Conservation (phyloP, 2,797 vertebrate species). For the Tapera naevia region DNA sequence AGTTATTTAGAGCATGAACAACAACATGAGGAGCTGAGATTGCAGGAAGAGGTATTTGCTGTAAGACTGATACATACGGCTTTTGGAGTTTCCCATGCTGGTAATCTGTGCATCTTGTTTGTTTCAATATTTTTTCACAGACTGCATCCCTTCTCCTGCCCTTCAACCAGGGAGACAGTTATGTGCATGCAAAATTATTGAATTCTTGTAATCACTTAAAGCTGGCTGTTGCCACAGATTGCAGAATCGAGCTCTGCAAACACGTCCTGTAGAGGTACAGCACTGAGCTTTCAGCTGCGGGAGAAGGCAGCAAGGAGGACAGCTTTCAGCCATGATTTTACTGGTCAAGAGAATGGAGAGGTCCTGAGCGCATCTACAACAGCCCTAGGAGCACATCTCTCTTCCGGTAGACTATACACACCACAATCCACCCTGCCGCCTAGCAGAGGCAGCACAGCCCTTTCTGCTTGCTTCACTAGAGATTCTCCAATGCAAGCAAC, state of each 20-base stretch:
- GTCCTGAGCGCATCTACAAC: background rate
- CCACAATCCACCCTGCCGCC: accelerated
- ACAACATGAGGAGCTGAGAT: background rate
- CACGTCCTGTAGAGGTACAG: accelerated
- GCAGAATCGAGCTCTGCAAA: background rate
- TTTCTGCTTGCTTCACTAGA: background rate
- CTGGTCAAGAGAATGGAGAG: background rate
- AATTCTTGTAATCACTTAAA: background rate
- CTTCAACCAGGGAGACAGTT: background rate
- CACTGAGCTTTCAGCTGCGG: background rate
- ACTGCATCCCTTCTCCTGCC: background rate
- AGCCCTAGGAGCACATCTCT: background rate
- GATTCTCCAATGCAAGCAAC: accelerated
- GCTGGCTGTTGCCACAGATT: background rate
- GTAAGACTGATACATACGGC: background rate
- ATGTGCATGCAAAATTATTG: background rate
- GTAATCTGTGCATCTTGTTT: background rate
- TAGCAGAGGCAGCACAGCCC: background rate
- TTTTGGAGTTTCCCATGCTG: background rate
- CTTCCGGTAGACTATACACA: accelerated
- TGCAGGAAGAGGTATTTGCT: background rate
- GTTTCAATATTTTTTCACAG: background rate
- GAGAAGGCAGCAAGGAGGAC: background rate
- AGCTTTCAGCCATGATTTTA: background rate
- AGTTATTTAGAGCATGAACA: background rate